Base-by-base conservation (phyloP, 2,113 vertebrate genomes). In the Trogon melanurus region DNA sequence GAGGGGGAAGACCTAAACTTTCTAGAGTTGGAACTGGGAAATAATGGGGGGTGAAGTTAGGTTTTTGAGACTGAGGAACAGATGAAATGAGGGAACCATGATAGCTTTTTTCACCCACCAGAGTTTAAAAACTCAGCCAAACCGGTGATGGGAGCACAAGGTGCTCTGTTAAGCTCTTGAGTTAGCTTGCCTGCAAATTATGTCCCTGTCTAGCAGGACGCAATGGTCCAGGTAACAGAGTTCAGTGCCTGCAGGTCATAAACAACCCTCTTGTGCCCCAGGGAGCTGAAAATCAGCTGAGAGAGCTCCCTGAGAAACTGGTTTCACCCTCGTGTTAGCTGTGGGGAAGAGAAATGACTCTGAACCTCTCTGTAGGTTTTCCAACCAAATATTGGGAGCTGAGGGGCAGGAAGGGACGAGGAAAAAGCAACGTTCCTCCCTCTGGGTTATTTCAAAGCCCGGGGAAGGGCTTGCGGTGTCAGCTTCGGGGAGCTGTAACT, bases 381-480 rank as follows among this genome's bases (percentile, higher is more conserved):
- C 54, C 54, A 26, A 30, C 11, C 38, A 12, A 26, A 32, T 29
- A 8, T 1, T 8, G 29, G 75, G 64, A 83, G n/a, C 25, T 21
- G 6, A 1, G 44, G 64, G 69, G 2, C 10, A 16, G 56, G 41
- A 34, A 70, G 13, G 38, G 25, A 50, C 13, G 20, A 29, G 50
- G 12, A 30, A 3, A 56, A 67, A 67, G 26, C 18, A 2, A 9
- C 0, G 4, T 38, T 56, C 14, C 12, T 79, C 53, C 8, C 6
- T 16, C 10, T 0, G 7, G 21, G n/a, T 20, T 4, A 0, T 34
- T 38, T 30, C 18, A 18, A 50, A 73, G 60, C 16, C 2, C 3
- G 1, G n/a, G 41, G 47, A 61, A 29, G 41, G 34, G 48, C 13
- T 73, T 14, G 41, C 2, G 2, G 4, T 22, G 27, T 45, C 2